phyloP scores from a whole-genome alignment of 2,113 vertebrate species.

The Perca flavescens region DNA sequence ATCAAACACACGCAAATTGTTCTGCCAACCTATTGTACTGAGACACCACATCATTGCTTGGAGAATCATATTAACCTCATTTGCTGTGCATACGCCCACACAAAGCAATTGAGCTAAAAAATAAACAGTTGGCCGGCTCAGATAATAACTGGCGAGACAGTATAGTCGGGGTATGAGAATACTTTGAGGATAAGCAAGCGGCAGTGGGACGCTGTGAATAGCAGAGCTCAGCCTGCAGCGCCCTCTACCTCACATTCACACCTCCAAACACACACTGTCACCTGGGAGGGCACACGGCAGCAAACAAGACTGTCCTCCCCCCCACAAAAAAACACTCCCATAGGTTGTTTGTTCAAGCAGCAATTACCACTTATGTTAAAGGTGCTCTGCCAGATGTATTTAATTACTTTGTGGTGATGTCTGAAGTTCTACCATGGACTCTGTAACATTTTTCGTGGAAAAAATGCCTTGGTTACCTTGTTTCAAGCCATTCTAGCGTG shows the following conservation, averaged over 20 bases:
- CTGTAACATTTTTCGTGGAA: too few relatives aligned
- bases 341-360: too few relatives aligned
- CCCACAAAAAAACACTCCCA: too few relatives aligned
- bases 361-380: too few relatives aligned
- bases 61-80: conserved; percentile 63
- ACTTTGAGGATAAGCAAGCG: neutral
- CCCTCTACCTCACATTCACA: neutral
- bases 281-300: too few relatives aligned
- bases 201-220: neutral
- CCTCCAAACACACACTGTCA: too few relatives aligned
- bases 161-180: conserved; percentile 27
- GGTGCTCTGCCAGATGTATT: too few relatives aligned
- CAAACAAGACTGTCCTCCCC: too few relatives aligned
- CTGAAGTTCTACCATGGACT: too few relatives aligned
- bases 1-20: conserved; percentile 57
- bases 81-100: conserved; percentile 51
- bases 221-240: neutral
- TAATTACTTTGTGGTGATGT: too few relatives aligned
- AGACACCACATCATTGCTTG: conserved; percentile 58
- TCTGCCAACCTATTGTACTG: conserved; percentile 67
- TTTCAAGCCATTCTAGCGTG: too few relatives aligned
- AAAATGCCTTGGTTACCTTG: too few relatives aligned
- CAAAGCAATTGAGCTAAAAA: conserved; percentile 43
- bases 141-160: conserved; percentile 50
- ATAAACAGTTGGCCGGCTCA: conserved; percentile 51